These are phyloP conservation scores for Littorina saxatilis DNA, from an alignment of 1,140 invertebrate genomes.

Conservation along the genomic window DNA sequence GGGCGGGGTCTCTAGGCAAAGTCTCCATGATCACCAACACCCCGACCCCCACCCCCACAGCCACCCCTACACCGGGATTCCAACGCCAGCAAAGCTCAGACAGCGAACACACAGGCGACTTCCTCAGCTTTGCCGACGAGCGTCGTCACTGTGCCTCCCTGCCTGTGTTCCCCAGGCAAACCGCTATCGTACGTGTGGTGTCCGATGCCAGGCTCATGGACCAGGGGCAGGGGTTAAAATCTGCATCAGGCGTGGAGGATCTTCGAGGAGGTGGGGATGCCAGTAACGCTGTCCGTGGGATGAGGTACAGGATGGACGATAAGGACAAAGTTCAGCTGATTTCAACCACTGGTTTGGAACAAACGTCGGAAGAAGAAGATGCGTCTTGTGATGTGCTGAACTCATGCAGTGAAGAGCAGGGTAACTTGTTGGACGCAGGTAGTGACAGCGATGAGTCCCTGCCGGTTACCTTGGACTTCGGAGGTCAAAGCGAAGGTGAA, in stretches of 20 bases:
- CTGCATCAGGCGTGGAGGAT: slow-evolving; percentile 4
- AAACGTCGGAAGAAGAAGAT: not conserved
- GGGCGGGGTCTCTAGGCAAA: too few relatives aligned
- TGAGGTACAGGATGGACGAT: not conserved
- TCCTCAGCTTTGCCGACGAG: slow-evolving; percentile 20
- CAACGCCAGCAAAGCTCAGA: not conserved
- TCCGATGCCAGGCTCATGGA: not conserved
- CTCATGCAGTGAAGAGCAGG: not conserved
- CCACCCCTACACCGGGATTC: not conserved
- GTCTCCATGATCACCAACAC: not conserved
- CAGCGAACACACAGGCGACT: not conserved
- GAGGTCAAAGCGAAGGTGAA: not conserved
- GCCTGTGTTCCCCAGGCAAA: not conserved
- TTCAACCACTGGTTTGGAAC: too few relatives aligned
- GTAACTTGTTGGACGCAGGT: not conserved
- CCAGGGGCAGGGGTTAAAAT: not conserved
- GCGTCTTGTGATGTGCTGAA: too few relatives aligned
- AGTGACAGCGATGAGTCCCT: not conserved
- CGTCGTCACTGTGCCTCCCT: slow-evolving; percentile 22
- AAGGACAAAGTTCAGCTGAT: not conserved
- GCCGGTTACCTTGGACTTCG: not conserved
- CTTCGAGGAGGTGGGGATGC: not conserved
- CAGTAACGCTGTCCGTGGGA: not conserved
- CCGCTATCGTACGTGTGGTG: slow-evolving; percentile 19
- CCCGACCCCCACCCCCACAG: not conserved